These are phyloP conservation scores for Neuroterus valhalla DNA, from an alignment of 1,140 invertebrate genomes.

Conservation along the genomic window DNA sequence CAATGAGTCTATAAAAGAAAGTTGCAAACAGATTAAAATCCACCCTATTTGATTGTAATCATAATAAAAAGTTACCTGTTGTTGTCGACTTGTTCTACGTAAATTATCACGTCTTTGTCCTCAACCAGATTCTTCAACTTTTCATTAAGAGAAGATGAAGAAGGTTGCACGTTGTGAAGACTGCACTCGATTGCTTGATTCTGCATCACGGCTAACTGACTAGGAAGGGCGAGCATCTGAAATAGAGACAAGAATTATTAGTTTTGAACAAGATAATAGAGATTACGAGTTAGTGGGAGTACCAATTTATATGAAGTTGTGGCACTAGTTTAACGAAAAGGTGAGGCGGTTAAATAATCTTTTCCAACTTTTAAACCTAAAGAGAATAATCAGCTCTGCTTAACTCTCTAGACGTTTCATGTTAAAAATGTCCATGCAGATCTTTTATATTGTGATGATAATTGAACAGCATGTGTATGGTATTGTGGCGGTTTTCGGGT, in stretches of 20 bases:
- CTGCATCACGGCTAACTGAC: slow-evolving; percentile 75
- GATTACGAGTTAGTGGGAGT: slow-evolving; percentile 16
- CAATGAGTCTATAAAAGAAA: slow-evolving; percentile 74
- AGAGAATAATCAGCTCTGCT: too few relatives aligned
- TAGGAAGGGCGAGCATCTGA: slow-evolving; percentile 75
- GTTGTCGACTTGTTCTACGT: slow-evolving; percentile 76
- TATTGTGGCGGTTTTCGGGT: background rate
- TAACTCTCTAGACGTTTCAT: too few relatives aligned
- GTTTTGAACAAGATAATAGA: background rate
- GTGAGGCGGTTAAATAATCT: too few relatives aligned
- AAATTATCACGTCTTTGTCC: slow-evolving; percentile 72
- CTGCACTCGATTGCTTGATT: slow-evolving; percentile 76
- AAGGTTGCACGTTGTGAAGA: slow-evolving; percentile 48
- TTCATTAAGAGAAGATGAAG: slow-evolving; percentile 47
- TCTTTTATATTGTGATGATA: background rate
- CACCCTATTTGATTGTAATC: too few relatives aligned
- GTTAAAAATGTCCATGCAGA: slow-evolving; percentile 1
- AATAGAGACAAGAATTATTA: slow-evolving; percentile 46
- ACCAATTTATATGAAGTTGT: too few relatives aligned
- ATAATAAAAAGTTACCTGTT: too few relatives aligned
- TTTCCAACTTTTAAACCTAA: too few relatives aligned
- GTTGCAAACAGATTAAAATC: background rate
- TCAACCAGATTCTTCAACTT: slow-evolving; percentile 54
- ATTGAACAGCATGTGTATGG: background rate
- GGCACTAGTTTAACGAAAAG: background rate